Evolutionary conservation across 2,888 invertebrate species (phyloP), one percentile per base, ranked within the genome.

Genomic region (Nasonia oneida): DNA sequence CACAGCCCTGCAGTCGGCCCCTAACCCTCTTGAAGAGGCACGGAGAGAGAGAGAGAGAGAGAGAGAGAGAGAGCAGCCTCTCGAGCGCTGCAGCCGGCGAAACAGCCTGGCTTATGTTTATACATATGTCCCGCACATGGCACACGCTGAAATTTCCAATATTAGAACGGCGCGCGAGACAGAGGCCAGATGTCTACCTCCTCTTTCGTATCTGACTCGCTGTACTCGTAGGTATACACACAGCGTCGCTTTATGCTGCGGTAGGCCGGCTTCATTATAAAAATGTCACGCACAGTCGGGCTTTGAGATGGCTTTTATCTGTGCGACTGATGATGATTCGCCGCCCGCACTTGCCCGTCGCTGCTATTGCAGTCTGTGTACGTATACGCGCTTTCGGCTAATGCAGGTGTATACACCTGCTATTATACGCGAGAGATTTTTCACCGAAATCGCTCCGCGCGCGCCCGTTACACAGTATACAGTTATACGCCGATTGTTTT

Each of bases 41-140:
- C 29, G 12, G 14, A 75, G 50, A 47, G 50, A 50, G 18, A 29
- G 50, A 23, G 50, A 37, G 37, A 37, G 14, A 53, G 50, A 47
- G 33, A 50, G 18, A 29, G 50, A 23, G 50, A 23, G 33, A 47
- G 15, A 73, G 42, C 73, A 42, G 73, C 73, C 42, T 73, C 42
- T 73, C 42, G 42, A 73, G 77, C 75, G 47, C 74, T 57, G 23
- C 77, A 77, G 50, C 53, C 15, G 74, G 85, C 81, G 79, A 73
- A 76, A 82, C 74, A 53, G 74, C 53, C 81, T 29, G 75, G 90
- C 91, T 92, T 90, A 90, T 93, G 92, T 93, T 92, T 93, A 91
- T 92, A 93, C 92, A 93, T 91, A 92, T 93, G 93, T 92, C 91
- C 89, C 89, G 91, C 93, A 93, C 92, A 92, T 93, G 93, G 92